Evolutionary conservation across 2,797 vertebrate species (phyloP).

Genomic region (Phalanger gymnotis): DNA sequence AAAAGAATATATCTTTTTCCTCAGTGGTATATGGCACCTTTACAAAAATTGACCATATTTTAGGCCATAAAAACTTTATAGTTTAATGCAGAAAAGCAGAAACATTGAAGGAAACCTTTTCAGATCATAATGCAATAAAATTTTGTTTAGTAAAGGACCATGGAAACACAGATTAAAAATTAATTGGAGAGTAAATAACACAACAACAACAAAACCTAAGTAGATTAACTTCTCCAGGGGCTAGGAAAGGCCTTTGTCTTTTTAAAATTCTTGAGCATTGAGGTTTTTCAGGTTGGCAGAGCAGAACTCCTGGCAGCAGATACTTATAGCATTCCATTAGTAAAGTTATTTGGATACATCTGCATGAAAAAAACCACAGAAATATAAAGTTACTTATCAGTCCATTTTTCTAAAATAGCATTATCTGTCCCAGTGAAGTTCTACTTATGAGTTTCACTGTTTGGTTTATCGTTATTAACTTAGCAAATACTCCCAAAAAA

Average conservation of each 20-base stretch:
- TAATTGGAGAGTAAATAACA: background rate
- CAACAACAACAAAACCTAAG: background rate
- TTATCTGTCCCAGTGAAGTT: background rate
- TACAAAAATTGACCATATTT: background rate
- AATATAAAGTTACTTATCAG: background rate
- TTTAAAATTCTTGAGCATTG: background rate
- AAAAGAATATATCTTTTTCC: background rate
- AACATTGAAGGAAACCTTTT: background rate
- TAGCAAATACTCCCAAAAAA: background rate
- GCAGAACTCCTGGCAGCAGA: background rate
- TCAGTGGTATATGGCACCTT: background rate
- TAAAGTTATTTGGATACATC: background rate
- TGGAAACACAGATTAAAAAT: background rate
- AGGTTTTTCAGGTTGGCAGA: background rate
- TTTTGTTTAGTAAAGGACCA: background rate
- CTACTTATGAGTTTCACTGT: background rate
- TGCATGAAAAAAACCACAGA: background rate
- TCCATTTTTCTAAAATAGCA: background rate
- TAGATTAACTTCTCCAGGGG: background rate
- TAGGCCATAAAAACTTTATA: background rate
- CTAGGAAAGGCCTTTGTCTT: background rate
- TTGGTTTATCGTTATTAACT: background rate
- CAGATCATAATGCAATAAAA: background rate
- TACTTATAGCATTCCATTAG: background rate
- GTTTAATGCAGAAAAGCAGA: background rate